Base-by-base conservation (phyloP, 2,888 invertebrate species). In the Campoplex nolae region DNA sequence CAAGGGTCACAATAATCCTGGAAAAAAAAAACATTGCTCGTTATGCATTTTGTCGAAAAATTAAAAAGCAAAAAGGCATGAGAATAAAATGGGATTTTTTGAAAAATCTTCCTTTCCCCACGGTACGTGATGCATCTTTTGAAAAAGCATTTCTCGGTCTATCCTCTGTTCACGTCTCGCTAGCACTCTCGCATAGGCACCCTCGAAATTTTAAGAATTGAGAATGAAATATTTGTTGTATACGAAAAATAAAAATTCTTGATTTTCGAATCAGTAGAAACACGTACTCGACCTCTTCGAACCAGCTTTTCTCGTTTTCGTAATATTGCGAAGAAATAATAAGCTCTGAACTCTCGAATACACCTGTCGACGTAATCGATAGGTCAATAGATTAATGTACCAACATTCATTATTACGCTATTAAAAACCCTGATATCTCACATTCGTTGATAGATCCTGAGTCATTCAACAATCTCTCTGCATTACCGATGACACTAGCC, bases 31-130 rank as follows among this genome's bases (percentile, higher is more conserved):
- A 62, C 3, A 48, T 80, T 48, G 23, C 62, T 76, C 75, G 80
- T 62, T 81, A 81, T 74, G 73, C 74, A 73, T 62, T 62, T 54
- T 73, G 73, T 73, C n/a, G 73, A 54, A 35, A 73, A n/a, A 73
- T 38, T 1, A n/a, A 67, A 1, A 38, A 38, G 38, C 16, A 11
- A 67, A 65, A 13, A 67, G 23, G 32, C 32, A 32, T 62, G 62
- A 62, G 32, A 62, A 16, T 62, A 32, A 32, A 62, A 32, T 32
- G 3, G 16, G 32, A 32, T 32, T 62, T 62, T 62, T 62, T 62
- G 38, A 4, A 23, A 23, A 23, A 9, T 62, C 32, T 32, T 2
- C 7, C 16, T 32, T 32, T 32, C 6, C 32, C 32, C 7, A 62
- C 32, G 6, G 13, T 18, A 11, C 38, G 67, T 42, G 67, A 67